Percentiles rank a stretch among this genome's conserved stretches.
phyloP scores from a whole-genome alignment of 2,888 invertebrate genomes.

The Hypercompe scribonia region DNA sequence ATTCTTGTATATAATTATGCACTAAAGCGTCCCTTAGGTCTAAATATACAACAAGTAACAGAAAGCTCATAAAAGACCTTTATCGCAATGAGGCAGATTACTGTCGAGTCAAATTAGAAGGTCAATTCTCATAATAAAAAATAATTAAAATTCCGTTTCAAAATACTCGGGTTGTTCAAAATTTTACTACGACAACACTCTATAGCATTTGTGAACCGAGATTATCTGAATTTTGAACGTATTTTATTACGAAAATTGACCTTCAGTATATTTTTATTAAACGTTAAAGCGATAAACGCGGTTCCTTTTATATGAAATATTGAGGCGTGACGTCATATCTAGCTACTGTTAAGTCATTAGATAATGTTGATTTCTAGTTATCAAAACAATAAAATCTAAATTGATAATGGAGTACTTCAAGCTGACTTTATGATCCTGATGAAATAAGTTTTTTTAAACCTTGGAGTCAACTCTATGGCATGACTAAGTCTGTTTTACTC shows the following conservation, averaged over 20 bases:
- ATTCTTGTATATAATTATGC: slow-evolving; percentile 24
- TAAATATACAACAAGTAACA: slow-evolving; percentile 12
- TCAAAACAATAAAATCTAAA: background rate
- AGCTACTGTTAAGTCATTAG: background rate
- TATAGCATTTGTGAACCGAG: no score
- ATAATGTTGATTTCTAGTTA: background rate
- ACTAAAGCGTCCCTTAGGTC: slow-evolving; percentile 1
- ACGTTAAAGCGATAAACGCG: background rate
- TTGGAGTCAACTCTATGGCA: background rate
- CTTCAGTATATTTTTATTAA: background rate
- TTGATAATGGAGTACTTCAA: background rate
- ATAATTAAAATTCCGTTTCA: no score
- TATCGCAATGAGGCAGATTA: background rate
- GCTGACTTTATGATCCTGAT: background rate
- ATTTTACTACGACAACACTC: no score
- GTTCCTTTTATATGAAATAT: background rate
- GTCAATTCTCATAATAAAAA: no score
- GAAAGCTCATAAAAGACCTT: slow-evolving; percentile 1
- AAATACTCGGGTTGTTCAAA: no score
- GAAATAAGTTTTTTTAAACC: background rate
- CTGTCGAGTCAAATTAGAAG: background rate
- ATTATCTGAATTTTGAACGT: no score
- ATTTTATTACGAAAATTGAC: no score
- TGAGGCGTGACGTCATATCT: background rate
- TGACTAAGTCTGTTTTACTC: background rate